These are phyloP conservation scores for Pelochelys cantorii DNA, from an alignment of 2,797 vertebrate species.

Conservation along the genomic window DNA sequence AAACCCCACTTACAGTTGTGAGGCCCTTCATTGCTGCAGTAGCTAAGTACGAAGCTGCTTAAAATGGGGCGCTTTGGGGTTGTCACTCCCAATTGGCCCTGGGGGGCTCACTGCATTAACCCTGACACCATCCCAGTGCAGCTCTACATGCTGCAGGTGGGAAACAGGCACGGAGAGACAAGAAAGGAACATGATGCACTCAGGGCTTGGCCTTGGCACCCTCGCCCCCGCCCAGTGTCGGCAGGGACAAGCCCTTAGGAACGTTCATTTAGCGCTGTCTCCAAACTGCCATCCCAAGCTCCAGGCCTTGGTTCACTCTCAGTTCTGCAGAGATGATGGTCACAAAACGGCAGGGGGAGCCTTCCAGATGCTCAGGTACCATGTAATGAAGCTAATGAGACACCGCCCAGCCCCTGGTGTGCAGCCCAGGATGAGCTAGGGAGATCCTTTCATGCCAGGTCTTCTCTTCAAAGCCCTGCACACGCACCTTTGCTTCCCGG, in stretches of 20 bases:
- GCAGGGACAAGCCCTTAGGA: background rate
- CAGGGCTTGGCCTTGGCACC: background rate
- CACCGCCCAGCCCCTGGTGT: background rate
- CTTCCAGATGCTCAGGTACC: background rate
- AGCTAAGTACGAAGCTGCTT: background rate
- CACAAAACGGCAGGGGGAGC: background rate
- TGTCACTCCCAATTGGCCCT: background rate
- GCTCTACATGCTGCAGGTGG: accelerated
- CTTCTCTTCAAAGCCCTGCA: background rate
- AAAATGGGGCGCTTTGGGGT: background rate
- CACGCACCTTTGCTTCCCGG: conserved; percentile 91
- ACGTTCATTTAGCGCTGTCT: background rate
- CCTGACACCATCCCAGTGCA: background rate
- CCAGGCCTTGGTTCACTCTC: background rate
- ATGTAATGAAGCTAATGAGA: background rate
- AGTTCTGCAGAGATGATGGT: background rate
- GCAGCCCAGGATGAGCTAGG: background rate
- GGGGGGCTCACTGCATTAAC: background rate
- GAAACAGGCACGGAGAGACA: background rate
- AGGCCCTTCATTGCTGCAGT: background rate
- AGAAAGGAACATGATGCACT: accelerated
- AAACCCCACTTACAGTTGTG: background rate
- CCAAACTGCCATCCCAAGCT: background rate
- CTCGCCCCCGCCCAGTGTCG: background rate
- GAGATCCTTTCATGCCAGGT: background rate